These are phyloP conservation scores for Podarcis muralis DNA, from an alignment of 2,113 vertebrate species.

Conservation along the genomic window DNA sequence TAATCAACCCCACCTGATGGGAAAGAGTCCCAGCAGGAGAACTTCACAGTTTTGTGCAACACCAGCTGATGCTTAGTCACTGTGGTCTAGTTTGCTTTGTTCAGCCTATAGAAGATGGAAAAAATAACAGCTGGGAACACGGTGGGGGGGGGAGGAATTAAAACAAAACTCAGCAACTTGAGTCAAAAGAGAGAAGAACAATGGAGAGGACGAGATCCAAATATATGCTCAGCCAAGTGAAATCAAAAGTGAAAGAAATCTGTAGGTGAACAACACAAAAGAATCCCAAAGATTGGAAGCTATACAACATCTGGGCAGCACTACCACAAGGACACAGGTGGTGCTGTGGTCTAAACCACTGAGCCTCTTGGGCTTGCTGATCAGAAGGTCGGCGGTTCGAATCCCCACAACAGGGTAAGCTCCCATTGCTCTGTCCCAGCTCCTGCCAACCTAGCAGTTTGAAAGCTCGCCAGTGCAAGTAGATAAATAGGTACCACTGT, in stretches of 20 bases:
- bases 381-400: too few species aligned
- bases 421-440: too few species aligned
- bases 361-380: too few species aligned
- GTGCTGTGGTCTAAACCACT: too few species aligned
- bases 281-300: neutral
- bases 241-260: neutral
- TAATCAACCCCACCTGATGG: conserved; percentile 22
- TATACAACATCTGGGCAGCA: neutral
- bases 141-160: neutral
- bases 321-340: too few species aligned
- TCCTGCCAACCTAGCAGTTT: too few species aligned
- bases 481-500: too few species aligned
- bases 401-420: too few species aligned
- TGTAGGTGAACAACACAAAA: neutral
- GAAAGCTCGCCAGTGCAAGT: too few species aligned
- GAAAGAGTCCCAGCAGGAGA: neutral
- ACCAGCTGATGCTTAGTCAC: conserved; percentile 27
- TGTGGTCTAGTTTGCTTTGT: neutral
- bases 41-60: neutral
- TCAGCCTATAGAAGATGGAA: neutral
- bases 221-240: neutral
- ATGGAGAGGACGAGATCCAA: neutral
- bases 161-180: neutral
- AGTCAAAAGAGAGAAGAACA: neutral
- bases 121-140: neutral